Base-by-base conservation (phyloP, 2,888 invertebrate genomes). In the Iselma pallidipennis region DNA sequence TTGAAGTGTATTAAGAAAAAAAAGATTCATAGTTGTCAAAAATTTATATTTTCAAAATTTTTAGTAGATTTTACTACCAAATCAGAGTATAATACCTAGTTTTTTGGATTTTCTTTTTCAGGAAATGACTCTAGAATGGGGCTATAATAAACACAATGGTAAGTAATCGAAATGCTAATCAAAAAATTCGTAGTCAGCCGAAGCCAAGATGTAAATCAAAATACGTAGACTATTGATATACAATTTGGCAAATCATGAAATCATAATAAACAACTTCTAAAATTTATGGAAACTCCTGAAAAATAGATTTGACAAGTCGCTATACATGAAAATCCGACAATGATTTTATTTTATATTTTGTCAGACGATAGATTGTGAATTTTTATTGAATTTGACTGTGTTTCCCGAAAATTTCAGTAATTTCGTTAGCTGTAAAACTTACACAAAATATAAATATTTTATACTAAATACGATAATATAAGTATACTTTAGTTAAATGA, bases 91-190 rank as follows among this genome's bases (percentile, higher is more conserved):
- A n/a, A n/a, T n/a, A n/a, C n/a, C n/a, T n/a, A n/a, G n/a, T n/a
- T 33, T 33, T 14, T 21, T n/a, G n/a, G 26, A 50, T 51, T 49
- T 57, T 64, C 59, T 62, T 53, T 64, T 63, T 68, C 72, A 66
- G 60, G 72, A 73, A 51, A 76, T 76, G 76, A 59, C 72, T 26
- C 50, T 68, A 10, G 73, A 74, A 49, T 76, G 76, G 76, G 76
- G 76, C 52, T 76, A 76, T 52, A 67, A 70, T 57, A 66, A 71
- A 49, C 68, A 67, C 29, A 76, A 76, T 59, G 76, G 76, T 76
- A 66, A 73, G 75, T 70, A 26, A 26, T 33, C 33, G 25, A n/a
- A 3, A 14, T 28, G 23, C 23, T 31, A 10, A 52, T 57, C 51
- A 26, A 29, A n/a, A n/a, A n/a, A n/a, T n/a, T n/a, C n/a, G n/a